Evolutionary conservation across 2,113 vertebrate genomes (phyloP), one percentile per base, ranked within the genome.

Genomic region (Sander lucioperca): DNA sequence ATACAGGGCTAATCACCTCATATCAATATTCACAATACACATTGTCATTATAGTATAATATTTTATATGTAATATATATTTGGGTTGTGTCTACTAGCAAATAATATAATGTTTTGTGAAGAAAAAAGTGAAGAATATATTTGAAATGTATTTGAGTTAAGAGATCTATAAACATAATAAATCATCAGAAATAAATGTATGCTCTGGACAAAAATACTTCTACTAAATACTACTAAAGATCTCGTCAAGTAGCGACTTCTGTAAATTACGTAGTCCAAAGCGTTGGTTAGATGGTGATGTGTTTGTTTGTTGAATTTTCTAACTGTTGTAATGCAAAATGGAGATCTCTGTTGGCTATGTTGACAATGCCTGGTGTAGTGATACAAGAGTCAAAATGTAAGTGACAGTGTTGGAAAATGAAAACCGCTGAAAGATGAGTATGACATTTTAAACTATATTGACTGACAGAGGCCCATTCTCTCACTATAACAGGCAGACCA

Each of bases 1-100:
- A 92, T 84, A 95, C 93, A 94, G 94, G 93, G 93, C 95, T 95
- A 93, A 88, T 90, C 90, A 94, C 88, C 86, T 91, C 88, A 88
- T 80, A 86, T 89, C 74, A 86, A 83, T 59, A 92, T 82, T 87
- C 79, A 83, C 61, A 81, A 83, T 82, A 91, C 85, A 91, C 77
- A 90, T 87, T 64, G 48, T 87, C 54, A 86, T 77, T 86, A 85
- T 87, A 82, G 25, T 92, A 91, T 85, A 88, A 79, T 86, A 92
- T 94, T 94, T 94, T 91, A 86, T 93, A 94, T 91, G 89, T 93
- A 88, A 83, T 90, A 77, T 93, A 92, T 90, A 92, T 90, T 94
- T 92, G 77, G 89, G 82, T 93, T 93, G 88, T 91, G 85, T 93
- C 89, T 92, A 92, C 81, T 94, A 92, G 88, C 86, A 94, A 92